Base-by-base conservation (phyloP, 2,888 invertebrate species). In the Frankliniella intonsa region DNA sequence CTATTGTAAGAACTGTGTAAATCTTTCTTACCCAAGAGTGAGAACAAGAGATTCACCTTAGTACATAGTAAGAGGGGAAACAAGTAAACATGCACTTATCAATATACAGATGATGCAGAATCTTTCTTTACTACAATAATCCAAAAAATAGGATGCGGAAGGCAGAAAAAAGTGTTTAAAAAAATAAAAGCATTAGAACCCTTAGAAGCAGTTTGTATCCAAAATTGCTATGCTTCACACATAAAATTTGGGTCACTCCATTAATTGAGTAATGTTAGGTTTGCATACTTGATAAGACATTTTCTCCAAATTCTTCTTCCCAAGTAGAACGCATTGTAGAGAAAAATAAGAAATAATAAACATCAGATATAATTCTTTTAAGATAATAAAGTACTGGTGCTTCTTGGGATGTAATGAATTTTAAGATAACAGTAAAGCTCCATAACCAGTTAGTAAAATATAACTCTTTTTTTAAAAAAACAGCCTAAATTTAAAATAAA, bases 401-500 rank as follows among this genome's bases (percentile, higher is more conserved):
- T 38, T 38, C 38, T 38, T 38, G 38, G 38, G 38, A 38, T 5
- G 5, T 2, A 38, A 5, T 38, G 2, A 38, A 38, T 38, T 5
- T 38, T 38, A 38, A 38, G 38, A 38, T 38, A 38, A 38, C 38
- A 38, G 38, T 38, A 3, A 38, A 38, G 38, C 38, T 38, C 38
- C 38, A 38, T 38, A 38, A 38, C 38, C 38, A 38, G 38, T 38
- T 38, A 38, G 38, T 38, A 38, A 38, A 38, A 38, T 38, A 38
- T 38, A 5, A 38, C n/a, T n/a, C n/a, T n/a, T n/a, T 38, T 2
- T 38, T 19, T 19, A 50, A 80, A n/a, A 22, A 14, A 80, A 80
- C 80, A 38, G 27, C 80, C 19, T 79, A 80, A 38, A 69, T 80
- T 80, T 69, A 82, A 49, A 12, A 81, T 19, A 22, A 69, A 22